Evolutionary conservation across 1,140 invertebrate genomes (phyloP), one percentile per base, ranked within the genome.

Genomic region (Leptinotarsa texana): DNA sequence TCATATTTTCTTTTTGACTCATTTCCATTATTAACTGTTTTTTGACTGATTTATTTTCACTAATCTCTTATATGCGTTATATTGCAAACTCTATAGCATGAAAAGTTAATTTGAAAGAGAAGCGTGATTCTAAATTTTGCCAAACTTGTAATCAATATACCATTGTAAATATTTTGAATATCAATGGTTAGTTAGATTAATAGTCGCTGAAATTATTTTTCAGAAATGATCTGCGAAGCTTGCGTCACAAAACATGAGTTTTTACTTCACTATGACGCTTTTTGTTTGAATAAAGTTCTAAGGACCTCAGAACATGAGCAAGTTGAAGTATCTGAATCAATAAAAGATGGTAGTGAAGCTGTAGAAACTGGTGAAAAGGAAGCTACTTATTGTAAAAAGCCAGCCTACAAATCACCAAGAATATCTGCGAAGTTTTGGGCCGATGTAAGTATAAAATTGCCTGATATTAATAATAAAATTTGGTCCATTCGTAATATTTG

Each of bases 201-300:
- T 33, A 33, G 8, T 33, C 8, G 2, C 33, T 57, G 13, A 13
- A 57, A 57, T 15, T 57, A 72, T 24, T 94, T 92, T 84, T 88
- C 89, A 76, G 94, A 97, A 88, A 93, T 97, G 91, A 91, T 93
- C 69, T 95, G 93, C 80, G 89, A 89, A 69, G 76, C 69, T 13
- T 95, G 93, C 79, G 94, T 96, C 90, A 87, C 89, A 11, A 88
- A 89, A 68, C 89, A 93, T 86, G 85, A 89, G 13, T 96, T 97
- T 83, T 86, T 97, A 0, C 90, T 91, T 86, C 86, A 91, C 79
- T 97, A 96, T 83, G 88, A 87, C 74, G 84, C 84, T 0, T 74
- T 88, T 57, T 82, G 84, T 76, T 86, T 66, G 22, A 74, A 74
- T 51, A 79, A 75, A 73, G 57, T 74, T n/a, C 62, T 67, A 4